These are phyloP conservation scores for Brachyopa scutellaris DNA, from an alignment of 2,888 invertebrate genomes.

Conservation along the genomic window DNA sequence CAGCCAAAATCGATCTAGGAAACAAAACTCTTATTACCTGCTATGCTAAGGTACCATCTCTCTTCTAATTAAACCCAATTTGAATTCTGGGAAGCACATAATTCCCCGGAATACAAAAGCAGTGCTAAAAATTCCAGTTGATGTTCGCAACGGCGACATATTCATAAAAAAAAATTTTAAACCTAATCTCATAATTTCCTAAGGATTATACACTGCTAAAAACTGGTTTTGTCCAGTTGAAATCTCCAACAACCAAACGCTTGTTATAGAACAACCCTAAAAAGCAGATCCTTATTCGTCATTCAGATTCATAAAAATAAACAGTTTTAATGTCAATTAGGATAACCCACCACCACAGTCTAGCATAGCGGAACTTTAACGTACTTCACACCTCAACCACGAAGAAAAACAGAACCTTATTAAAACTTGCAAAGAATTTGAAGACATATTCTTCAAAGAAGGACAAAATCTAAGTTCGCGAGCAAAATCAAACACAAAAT, in stretches of 20 bases:
- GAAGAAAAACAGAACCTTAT: neutral
- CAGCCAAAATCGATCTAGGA: neutral
- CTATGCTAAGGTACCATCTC: neutral
- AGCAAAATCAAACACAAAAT: conserved; percentile 30
- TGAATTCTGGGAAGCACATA: conserved; percentile 26
- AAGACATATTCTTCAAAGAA: conserved; percentile 32
- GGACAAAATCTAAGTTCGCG: conserved; percentile 5
- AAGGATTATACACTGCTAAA: conserved; percentile 45
- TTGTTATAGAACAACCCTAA: conserved; percentile 46
- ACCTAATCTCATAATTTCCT: conserved; percentile 41
- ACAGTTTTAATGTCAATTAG: conserved; percentile 1
- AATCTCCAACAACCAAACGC: conserved; percentile 37
- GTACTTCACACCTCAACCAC: neutral
- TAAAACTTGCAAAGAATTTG: conserved; percentile 41
- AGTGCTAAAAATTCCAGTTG: conserved; percentile 38
- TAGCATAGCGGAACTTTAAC: neutral
- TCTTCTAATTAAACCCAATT: conserved; percentile 41
- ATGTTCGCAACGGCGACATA: conserved; percentile 35
- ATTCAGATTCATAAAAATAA: neutral
- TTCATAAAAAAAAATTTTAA: conserved; percentile 18
- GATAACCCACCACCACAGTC: neutral
- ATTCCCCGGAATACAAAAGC: conserved; percentile 39
- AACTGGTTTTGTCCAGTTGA: conserved; percentile 50
- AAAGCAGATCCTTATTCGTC: conserved; percentile 4
- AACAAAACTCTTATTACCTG: neutral